Base-by-base conservation (phyloP, 2,888 invertebrate species). In the Euproctis similis region DNA sequence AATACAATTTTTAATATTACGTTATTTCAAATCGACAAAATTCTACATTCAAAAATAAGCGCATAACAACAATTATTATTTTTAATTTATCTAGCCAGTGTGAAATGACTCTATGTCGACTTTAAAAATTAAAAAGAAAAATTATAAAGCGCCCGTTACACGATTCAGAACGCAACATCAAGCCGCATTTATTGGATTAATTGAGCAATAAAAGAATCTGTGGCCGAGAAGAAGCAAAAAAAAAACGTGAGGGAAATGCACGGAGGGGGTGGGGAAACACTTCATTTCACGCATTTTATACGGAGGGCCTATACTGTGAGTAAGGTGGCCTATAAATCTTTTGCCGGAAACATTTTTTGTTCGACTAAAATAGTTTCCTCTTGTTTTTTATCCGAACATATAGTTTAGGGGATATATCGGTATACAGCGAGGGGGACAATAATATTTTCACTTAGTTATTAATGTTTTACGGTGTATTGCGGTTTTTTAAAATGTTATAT, bases 231-330 rank as follows among this genome's bases (percentile, higher is more conserved):
- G 53, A 53, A 46, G 39, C 40, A 37, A 40, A 43, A 40, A 37
- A 46, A 46, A 46, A 39, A 34, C 42, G 30, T 28, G 43, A 55
- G 58, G n/a, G n/a, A n/a, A n/a, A n/a, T n/a, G n/a, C n/a, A n/a
- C n/a, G n/a, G n/a, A n/a, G n/a, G n/a, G 64, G 58, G 59, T 68
- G 55, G 53, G 67, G 76, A 65, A 75, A 76, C 78, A 81, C 77
- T 76, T 77, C 81, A 81, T 84, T 82, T 81, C 77, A 76, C 81
- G 81, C 81, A 65, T 71, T 77, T 78, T 77, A 77, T 73, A 56
- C 69, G 59, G 51, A 59, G 67, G 64, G 63, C 54, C 57, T 47
- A 38, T 36, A 44, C 59, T 60, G 62, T 60, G 66, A 65, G 66
- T 66, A 62, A 66, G 70, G 60, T 59, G 50, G 51, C 50, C 62